Evolutionary conservation across 23 tunicate genomes (phyloP).

Genomic region (Phallusia fumigata): DNA sequence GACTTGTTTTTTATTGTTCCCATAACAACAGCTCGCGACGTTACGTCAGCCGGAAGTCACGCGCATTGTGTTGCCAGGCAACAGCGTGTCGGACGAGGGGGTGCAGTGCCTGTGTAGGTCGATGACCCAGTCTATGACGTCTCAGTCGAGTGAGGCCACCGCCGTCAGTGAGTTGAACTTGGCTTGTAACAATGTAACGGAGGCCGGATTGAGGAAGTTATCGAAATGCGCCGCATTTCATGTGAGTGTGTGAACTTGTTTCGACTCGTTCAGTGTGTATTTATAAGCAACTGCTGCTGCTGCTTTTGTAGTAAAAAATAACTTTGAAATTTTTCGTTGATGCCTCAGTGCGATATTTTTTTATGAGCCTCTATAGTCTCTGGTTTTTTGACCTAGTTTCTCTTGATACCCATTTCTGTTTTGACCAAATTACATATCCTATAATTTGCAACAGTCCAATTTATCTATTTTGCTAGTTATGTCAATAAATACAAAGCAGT

Average conservation of each 20-base stretch:
- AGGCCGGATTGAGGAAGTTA: background rate
- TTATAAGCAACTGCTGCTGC: no score
- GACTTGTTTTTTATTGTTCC: background rate
- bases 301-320: no score
- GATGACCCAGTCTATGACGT: background rate
- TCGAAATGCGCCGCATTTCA: background rate
- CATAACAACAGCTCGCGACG: constrained; percentile 3
- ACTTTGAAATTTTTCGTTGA: no score
- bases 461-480: no score
- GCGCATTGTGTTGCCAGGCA: background rate
- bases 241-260: background rate
- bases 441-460: no score
- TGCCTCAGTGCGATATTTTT: no score
- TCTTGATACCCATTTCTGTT: no score
- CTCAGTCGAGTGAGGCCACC: background rate
- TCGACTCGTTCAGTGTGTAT: no score
- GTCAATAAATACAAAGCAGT: no score
- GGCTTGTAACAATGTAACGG: background rate
- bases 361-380: no score
- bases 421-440: no score
- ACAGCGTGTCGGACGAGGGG: background rate
- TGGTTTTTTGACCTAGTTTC: no score
- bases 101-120: background rate
- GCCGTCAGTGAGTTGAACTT: background rate
- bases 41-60: background rate